phyloP scores from a whole-genome alignment of 2,888 invertebrate genomes.

The Bhutanitis thaidina region DNA sequence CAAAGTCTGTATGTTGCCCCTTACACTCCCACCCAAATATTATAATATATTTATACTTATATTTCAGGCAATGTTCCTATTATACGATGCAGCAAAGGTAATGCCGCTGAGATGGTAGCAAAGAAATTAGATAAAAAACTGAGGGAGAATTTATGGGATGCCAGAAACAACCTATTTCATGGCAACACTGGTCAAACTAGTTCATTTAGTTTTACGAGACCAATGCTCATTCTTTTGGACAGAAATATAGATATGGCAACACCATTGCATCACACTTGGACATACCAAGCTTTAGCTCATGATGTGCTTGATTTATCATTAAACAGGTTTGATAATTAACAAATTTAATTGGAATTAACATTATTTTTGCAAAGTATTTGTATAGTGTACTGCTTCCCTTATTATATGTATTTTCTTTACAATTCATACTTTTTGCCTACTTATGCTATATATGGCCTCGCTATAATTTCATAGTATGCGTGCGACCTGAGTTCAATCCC shows the following conservation, averaged over 20 bases:
- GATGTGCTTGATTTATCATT: conserved; percentile 95
- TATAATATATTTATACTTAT: too few species aligned
- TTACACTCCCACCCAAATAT: too few species aligned
- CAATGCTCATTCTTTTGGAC: conserved; percentile 94
- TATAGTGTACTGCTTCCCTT: too few species aligned
- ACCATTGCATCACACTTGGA: conserved; percentile 99
- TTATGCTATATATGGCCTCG: too few species aligned
- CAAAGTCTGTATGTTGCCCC: too few species aligned
- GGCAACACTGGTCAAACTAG: conserved; percentile 89
- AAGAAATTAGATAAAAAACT: conserved; percentile 98
- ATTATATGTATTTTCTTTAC: too few species aligned
- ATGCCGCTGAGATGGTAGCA: conserved; percentile 99
- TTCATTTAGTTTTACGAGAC: conserved; percentile 93
- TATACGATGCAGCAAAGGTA: conserved; percentile 94
- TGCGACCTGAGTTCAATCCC: too few species aligned
- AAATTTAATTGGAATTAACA: too few species aligned
- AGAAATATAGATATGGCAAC: conserved; percentile 98
- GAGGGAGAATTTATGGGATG: conserved; percentile 97
- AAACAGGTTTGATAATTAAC: conserved; percentile 82
- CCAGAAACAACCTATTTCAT: conserved; percentile 96
- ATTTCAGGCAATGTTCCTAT: conserved; percentile 90
- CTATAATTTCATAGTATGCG: too few species aligned
- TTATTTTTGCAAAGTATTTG: too few species aligned
- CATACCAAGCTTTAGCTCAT: conserved; percentile 98
- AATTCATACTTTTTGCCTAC: too few species aligned